Evolutionary conservation across 2,888 invertebrate genomes (phyloP).

Genomic region (Tenthredo distinguenda): DNA sequence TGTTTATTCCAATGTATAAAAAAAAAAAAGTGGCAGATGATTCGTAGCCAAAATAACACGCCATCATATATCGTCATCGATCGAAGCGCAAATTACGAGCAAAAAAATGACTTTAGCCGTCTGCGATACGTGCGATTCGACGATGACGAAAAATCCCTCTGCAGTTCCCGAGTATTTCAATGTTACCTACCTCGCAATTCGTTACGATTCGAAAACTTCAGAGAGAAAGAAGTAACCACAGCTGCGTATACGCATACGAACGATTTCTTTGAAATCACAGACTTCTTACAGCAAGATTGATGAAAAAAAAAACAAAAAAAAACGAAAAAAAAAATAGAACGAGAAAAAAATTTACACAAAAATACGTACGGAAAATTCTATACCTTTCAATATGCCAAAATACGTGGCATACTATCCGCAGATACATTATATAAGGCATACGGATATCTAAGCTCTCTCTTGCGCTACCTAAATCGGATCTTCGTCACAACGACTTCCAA

Average conservation of each 20-base stretch:
- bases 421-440: neutral
- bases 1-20: neutral
- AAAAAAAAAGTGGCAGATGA: neutral
- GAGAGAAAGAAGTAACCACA: conserved; percentile 21
- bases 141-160: neutral
- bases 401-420: neutral
- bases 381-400: neutral
- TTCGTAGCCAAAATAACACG: neutral
- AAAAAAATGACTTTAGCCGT: neutral
- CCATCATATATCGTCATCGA: neutral
- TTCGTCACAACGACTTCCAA: neutral
- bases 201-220: conserved; percentile 9
- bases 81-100: neutral
- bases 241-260: neutral
- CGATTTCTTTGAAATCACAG: conserved; percentile 20
- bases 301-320: neutral
- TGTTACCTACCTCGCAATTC: neutral
- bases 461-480: conserved; percentile 21
- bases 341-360: neutral
- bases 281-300: conserved; percentile 14
- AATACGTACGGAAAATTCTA: neutral
- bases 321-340: neutral
- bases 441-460: conserved; percentile 15
- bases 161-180: conserved; percentile 25
- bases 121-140: neutral